Percentiles rank a stretch among this genome's conserved stretches.
Conservation (phyloP, 2,797 vertebrate species). For the Buphagus erythrorhynchus region DNA sequence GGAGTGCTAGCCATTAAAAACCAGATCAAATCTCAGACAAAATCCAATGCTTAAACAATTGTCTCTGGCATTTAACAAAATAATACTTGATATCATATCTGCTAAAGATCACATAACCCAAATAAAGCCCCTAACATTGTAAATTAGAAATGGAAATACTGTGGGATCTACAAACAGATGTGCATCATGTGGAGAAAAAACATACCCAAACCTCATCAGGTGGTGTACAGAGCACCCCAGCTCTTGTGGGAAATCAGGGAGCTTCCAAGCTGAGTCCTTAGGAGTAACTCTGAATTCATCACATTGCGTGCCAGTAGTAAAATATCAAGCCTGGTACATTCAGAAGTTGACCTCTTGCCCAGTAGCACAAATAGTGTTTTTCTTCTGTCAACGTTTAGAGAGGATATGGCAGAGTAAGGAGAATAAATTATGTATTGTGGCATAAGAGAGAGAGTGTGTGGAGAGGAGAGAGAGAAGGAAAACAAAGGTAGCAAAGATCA, state of each 20-base stretch:
- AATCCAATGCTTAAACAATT: neutral
- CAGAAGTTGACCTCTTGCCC: neutral
- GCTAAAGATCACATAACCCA: neutral
- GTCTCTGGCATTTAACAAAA: neutral
- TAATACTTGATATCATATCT: neutral
- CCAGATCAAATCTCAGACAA: neutral
- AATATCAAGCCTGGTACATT: neutral
- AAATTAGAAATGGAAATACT: neutral
- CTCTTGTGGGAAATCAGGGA: neutral
- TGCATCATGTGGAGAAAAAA: neutral
- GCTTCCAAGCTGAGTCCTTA: neutral
- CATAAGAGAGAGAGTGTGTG: neutral
- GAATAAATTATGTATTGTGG: neutral
- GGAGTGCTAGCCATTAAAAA: neutral
- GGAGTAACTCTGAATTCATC: neutral
- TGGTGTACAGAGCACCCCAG: neutral
- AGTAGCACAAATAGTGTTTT: neutral
- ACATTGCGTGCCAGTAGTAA: neutral
- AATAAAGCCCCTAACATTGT: neutral
- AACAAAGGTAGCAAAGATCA: neutral
- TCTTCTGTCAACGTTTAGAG: neutral
- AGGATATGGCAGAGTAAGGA: neutral
- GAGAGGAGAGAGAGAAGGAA: neutral
- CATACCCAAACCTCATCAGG: fast-evolving
- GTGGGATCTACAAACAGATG: neutral